Base-by-base conservation (phyloP, 2,797 vertebrate genomes). In the Cossypha caffra region DNA sequence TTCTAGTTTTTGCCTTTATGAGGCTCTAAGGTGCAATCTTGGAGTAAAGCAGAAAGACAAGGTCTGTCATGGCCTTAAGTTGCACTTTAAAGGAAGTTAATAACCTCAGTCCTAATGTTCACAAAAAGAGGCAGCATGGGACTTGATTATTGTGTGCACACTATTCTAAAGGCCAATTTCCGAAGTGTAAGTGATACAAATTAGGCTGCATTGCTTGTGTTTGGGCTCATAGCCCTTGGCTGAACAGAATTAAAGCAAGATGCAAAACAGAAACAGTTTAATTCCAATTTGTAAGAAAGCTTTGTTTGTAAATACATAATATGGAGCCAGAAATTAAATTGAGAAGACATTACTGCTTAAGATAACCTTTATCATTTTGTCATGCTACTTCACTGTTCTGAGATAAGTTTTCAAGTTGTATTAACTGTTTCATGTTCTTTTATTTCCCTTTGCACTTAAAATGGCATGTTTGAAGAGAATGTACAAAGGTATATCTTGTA, bases 401-500 rank as follows among this genome's bases (percentile, higher is more conserved):
- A 87, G 31, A n/a, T 74, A 90, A 92, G 54, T 93, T 80, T 87
- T 84, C 75, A 84, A 61, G 55, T 58, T 50, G 33, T 61, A 85
- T 97, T 94, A 90, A 90, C 76, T 90, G 47, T 95, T 97, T 95
- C 90, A 75, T 48, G 11, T 21, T 72, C 35, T 83, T 86, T 68
- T 78, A 93, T 78, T 35, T 72, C 54, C 47, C 43, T 88, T 81
- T 88, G 78, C 50, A 78, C 54, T 90, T 86, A 45, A 91, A 96
- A 86, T 74, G 75, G 13, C 66, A 16, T 61, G 58, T 94, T 97
- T 96, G 89, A 92, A 93, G 72, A 86, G 75, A 63, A 68, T 48
- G 81, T 91, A 93, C 92, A 94, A 95, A 93, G 72, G 29, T 93
- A 21, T 91, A 52, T 83, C 81, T 83, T 95, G 95, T 94, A 92